Conservation (phyloP, 2,888 invertebrate species). For the Taenaris catops region DNA sequence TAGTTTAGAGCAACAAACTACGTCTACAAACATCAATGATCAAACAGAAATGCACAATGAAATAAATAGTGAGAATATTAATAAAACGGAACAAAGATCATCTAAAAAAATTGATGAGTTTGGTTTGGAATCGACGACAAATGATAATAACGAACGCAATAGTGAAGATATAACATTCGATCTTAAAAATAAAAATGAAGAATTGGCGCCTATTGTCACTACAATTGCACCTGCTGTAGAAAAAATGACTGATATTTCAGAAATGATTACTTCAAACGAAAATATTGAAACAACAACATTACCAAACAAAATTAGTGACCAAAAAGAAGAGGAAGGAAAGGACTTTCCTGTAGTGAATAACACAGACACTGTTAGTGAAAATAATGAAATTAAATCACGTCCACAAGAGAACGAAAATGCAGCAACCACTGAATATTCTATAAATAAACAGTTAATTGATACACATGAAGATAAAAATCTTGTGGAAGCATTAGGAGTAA, state of each 20-base stretch:
- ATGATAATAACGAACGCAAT: constrained; percentile 17
- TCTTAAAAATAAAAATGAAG: constrained; percentile 27
- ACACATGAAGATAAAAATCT: constrained; percentile 36
- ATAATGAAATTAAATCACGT: neutral
- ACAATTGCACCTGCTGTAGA: constrained; percentile 7
- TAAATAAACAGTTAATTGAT: constrained; percentile 32
- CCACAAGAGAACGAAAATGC: constrained; percentile 15
- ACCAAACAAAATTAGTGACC: constrained; percentile 12
- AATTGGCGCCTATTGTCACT: constrained; percentile 10
- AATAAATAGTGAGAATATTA: constrained; percentile 22
- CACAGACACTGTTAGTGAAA: neutral
- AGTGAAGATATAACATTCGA: constrained; percentile 34
- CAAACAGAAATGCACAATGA: constrained; percentile 11
- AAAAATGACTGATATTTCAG: neutral
- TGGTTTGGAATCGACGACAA: constrained; percentile 33
- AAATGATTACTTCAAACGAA: constrained; percentile 1
- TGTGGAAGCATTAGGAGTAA: constrained; percentile 36
- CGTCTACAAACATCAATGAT: constrained; percentile 5
- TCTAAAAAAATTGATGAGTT: constrained; percentile 41
- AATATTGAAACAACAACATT: constrained; percentile 16
- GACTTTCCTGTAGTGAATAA: constrained; percentile 10
- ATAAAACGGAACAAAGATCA: constrained; percentile 43
- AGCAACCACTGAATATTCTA: constrained; percentile 32
- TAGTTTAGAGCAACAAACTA: constrained; percentile 9
- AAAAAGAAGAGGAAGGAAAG: constrained; percentile 6